Evolutionary conservation across 2,888 invertebrate species (phyloP), one percentile per base, ranked within the genome.

Genomic region (Chaetogeoica ovagalla): DNA sequence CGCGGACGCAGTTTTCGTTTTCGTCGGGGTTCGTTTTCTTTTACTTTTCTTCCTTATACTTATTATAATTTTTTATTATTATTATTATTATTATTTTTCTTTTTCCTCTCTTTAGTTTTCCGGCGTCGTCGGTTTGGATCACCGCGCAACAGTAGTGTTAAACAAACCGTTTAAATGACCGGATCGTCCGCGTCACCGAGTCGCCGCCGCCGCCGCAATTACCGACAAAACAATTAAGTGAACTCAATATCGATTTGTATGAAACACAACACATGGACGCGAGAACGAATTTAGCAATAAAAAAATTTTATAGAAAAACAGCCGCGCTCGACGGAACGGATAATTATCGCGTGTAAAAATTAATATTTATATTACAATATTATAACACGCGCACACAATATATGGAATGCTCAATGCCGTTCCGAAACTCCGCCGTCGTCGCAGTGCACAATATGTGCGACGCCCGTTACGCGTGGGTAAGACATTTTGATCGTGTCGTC

Each of bases 141-240:
- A 0, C 23, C 17, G 57, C 11, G 48, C 15, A 11, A 1, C 76
- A 57, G 65, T 71, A 79, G 79, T 79, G 70, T 63, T 57, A 57
- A 71, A 39, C 79, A 71, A 79, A 79, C 79, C 79, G 71, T 71
- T 63, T 39, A 43, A 55, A 79, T 62, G 77, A 77, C 69, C 37
- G 69, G 77, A 60, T 37, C 62, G 48, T 19, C 69, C 19, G 68
- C 39, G 37, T 68, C 48, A 3, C 43, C 43, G 43, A 9, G 17
- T 21, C 74, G 17, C 55, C 39, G 39, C 74, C 43, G 39, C 30
- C 39, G 62, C n/a, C 52, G 63, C 9, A n/a, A 17, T 17, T 15
- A 23, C 4, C 23, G n/a, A 43, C 52, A n/a, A 17, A 15, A 52
- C 52, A 13, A 15, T 11, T 52, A 15, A 17, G 15, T 43, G 30